Percentiles rank a stretch among this genome's conserved stretches.
These are phyloP conservation scores for Heliconius himera DNA, from an alignment of 1,140 invertebrate genomes.

Conservation along the genomic window DNA sequence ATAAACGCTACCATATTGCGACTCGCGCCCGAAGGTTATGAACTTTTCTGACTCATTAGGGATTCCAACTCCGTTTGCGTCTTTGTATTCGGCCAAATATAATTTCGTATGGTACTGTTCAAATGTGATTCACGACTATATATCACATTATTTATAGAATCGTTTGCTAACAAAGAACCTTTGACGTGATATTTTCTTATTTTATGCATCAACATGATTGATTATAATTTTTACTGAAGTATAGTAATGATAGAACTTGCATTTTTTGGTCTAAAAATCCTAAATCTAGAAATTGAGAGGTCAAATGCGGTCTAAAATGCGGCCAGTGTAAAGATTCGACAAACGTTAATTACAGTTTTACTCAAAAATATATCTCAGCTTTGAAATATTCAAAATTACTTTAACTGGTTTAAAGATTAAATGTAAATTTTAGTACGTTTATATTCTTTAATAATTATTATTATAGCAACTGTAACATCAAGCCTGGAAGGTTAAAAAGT, in stretches of 20 bases:
- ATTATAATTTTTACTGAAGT: neutral
- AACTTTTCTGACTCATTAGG: slow-evolving; percentile 35
- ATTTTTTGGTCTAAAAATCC: neutral
- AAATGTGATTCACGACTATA: slow-evolving; percentile 27
- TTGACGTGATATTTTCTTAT: neutral
- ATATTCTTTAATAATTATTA: neutral
- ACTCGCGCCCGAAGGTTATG: slow-evolving; percentile 33
- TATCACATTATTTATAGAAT: slow-evolving; percentile 22
- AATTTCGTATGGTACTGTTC: slow-evolving; percentile 25
- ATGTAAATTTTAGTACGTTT: no score
- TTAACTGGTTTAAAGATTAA: no score
- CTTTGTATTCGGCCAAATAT: slow-evolving; percentile 26
- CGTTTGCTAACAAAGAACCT: slow-evolving; percentile 19
- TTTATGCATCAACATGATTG: neutral
- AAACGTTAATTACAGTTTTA: no score
- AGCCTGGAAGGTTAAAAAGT: slow-evolving; percentile 7
- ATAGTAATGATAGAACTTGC: neutral
- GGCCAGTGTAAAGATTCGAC: no score
- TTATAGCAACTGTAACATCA: neutral
- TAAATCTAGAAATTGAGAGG: no score
- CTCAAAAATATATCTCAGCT: no score
- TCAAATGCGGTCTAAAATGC: no score
- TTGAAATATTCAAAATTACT: no score
- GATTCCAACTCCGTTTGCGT: slow-evolving; percentile 28
- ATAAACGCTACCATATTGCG: slow-evolving; percentile 53